Percentiles rank a stretch among this genome's conserved stretches.
Evolutionary conservation across 2,113 vertebrate genomes (phyloP).

Genomic region (Chaetura pelagica): DNA sequence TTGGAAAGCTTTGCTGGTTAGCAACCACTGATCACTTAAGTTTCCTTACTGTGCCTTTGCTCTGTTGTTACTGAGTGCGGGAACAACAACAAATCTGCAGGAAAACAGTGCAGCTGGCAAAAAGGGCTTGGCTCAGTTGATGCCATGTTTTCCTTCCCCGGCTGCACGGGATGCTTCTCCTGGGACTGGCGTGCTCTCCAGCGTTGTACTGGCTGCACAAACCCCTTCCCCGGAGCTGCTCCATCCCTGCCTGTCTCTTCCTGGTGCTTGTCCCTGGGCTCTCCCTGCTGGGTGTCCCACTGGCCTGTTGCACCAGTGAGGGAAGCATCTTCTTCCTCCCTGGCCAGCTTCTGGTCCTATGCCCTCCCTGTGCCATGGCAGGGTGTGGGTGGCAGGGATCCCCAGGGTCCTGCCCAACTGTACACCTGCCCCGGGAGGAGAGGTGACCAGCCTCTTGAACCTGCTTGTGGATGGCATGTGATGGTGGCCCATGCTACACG

Average conservation of each 20-base stretch:
- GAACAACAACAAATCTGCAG: not conserved
- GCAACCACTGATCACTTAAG: not conserved
- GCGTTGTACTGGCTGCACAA: accelerated
- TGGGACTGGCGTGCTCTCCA: not conserved
- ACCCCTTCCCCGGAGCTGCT: not conserved
- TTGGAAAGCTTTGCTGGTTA: conserved; percentile 3
- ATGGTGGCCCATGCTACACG: accelerated
- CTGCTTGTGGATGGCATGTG: not conserved
- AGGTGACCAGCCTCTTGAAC: not conserved
- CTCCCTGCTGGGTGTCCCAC: accelerated
- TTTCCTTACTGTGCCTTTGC: not conserved
- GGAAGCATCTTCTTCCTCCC: not conserved
- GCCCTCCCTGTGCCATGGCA: not conserved
- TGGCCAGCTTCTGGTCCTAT: accelerated
- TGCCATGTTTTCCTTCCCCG: not conserved
- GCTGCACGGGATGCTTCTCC: not conserved
- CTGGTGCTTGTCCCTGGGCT: not conserved
- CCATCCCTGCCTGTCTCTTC: not conserved
- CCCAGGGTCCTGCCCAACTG: accelerated
- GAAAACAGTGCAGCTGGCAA: not conserved
- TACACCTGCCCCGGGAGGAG: not conserved
- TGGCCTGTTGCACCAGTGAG: accelerated
- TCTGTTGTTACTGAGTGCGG: not conserved
- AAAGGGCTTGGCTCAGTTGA: not conserved
- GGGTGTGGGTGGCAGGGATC: not conserved